Base-by-base conservation (phyloP, 2,888 invertebrate genomes). In the Leptarthrus brevirostris region DNA sequence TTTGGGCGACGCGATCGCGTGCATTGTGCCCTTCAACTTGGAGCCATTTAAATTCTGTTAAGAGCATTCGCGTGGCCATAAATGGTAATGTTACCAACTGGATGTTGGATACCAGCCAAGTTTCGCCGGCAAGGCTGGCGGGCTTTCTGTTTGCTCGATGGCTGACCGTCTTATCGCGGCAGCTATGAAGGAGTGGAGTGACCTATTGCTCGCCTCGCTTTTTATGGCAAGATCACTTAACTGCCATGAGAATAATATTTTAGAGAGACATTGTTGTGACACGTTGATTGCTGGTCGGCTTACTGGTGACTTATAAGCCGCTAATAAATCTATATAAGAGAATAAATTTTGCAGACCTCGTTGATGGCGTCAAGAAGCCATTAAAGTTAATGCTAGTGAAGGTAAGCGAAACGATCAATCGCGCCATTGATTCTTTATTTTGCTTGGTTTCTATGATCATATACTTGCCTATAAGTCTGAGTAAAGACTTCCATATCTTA, bases 41-140 rank as follows among this genome's bases (percentile, higher is more conserved):
- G 47, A 47, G 16, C 71, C 53, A 53, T 71, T 71, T 54, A 54
- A 40, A 54, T 71, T 71, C 54, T 54, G 36, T 71, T 71, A 16
- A 71, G 26, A 71, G 40, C 16, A 44, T 54, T 71, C 71, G 71
- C 71, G 71, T 71, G 71, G 71, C 71, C 71, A 71, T 71, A 71
- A 71, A 71, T 71, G 71, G 71, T 44, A 71, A 71, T 22, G 71
- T 40, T 44, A 16, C 66, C 30, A 14, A 47, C 47, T 66, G 49
- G n/a, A n/a, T n/a, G n/a, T n/a, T 20, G 36, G 22, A 61, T 36
- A 14, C 16, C 30, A 20, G 22, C 26, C n/a, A n/a, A n/a, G n/a
- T n/a, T 10, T 24, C 14, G 30, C 30, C 30, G 30, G 30, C 30
- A 30, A 30, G 30, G 30, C 30, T 30, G 8, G 30, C 30, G 4